Evolutionary conservation across 2,797 vertebrate genomes (phyloP), one percentile per base, ranked within the genome.

Genomic region (Danio albolineatus): DNA sequence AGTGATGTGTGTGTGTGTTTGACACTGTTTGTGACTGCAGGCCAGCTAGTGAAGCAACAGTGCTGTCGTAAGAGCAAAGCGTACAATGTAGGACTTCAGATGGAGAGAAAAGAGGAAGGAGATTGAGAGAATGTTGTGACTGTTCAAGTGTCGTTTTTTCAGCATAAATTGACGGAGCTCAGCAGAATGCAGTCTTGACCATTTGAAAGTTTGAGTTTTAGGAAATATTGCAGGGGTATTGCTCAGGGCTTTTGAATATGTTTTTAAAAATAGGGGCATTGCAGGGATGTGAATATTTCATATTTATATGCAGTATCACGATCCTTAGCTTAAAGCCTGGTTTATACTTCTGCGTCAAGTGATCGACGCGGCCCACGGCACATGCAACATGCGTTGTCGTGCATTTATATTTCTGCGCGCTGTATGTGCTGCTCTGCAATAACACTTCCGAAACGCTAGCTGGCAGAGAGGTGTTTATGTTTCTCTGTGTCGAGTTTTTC

Each of bases 91-190:
- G 38, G 38, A 39, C 51, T 56, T 8, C 7, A 57, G 44, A 44
- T 46, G 13, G 43, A 67, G 19, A 54, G 51, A 41, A 54, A 62
- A 61, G 10, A 62, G 49, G 61, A 76, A 76, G 60, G 60, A 64
- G 7, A 13, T 10, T 43, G 7, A 39, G 56, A 56, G 5, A 59
- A 4, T 76, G 79, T 59, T 51, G 59, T 41, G 16, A 14, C n/a
- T 1, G 16, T 59, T 57, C 9, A 41, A 43, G 49, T 4, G 2
- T 46, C 10, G 8, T 28, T 21, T 38, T 51, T 64, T 10, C 6
- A 12, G 9, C 7, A 36, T 8, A 28, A 43, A 19, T 56, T 12
- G 61, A 17, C 6, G 2, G 5, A 2, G 60, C 60, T 10, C n/a
- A 43, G 43, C 43, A 6, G 21, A 69, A 10, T 51, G 46, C 46